Percentiles rank a stretch among this genome's conserved stretches.
Conservation (phyloP, 2,797 vertebrate species). For the Sphaeramia orbicularis region DNA sequence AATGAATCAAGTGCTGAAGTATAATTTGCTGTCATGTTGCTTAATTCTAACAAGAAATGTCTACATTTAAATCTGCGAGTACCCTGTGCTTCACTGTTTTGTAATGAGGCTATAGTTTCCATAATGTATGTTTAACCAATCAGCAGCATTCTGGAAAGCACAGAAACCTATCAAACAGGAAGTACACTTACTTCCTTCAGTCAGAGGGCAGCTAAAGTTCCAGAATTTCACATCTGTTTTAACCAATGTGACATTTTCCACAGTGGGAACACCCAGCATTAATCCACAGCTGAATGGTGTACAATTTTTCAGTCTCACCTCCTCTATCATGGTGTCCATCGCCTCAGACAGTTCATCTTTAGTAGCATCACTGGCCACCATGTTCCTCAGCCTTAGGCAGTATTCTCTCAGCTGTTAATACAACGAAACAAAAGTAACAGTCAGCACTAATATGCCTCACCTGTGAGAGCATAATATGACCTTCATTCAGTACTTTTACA, state of each 20-base stretch:
- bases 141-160: no score
- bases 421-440: constrained; percentile 3
- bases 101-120: no score
- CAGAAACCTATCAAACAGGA: no score
- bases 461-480: neutral
- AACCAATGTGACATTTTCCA: neutral
- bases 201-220: no score
- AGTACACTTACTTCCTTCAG: no score
- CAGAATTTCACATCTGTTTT: no score
- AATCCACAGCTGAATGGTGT: neutral
- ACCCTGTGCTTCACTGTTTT: no score
- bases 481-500: neutral
- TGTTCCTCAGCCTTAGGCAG: constrained; percentile 93
- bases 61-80: no score
- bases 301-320: constrained; percentile 84
- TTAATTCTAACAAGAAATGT: no score
- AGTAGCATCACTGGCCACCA: constrained; percentile 89
- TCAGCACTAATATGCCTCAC: neutral
- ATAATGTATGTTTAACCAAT: no score
- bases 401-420: constrained; percentile 94
- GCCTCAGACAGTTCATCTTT: constrained; percentile 88
- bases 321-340: constrained; percentile 95
- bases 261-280: neutral
- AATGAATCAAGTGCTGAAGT: no score
- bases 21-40: no score